These are phyloP conservation scores for Vanacampus margaritifer DNA, from an alignment of 2,113 vertebrate species.

Conservation along the genomic window DNA sequence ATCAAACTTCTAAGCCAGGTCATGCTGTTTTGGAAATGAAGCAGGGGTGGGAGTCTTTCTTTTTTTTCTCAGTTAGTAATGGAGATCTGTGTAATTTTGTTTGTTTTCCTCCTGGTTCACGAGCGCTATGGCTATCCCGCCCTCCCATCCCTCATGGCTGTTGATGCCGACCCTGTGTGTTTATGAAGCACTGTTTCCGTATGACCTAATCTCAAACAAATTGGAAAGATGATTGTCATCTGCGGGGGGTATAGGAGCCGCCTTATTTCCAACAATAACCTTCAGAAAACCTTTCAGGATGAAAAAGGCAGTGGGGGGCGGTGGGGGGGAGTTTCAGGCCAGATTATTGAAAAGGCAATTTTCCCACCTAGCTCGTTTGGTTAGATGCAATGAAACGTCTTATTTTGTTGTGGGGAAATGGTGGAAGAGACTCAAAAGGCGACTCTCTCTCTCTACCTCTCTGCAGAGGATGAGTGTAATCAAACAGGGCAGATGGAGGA, in stretches of 20 bases:
- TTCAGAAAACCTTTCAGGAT: constrained; percentile 59
- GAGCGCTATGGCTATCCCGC: constrained; percentile 45
- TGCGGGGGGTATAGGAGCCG: constrained; percentile 49
- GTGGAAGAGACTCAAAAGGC: constrained; percentile 36
- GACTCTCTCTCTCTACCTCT: constrained; percentile 18
- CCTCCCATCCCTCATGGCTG: constrained; percentile 19
- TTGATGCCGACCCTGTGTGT: constrained; percentile 43
- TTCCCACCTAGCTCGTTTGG: constrained; percentile 44
- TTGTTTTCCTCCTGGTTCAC: constrained; percentile 46
- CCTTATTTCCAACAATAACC: constrained; percentile 60
- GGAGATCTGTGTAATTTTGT: constrained; percentile 36
- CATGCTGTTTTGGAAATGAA: constrained; percentile 35
- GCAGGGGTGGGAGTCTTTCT: constrained; percentile 14
- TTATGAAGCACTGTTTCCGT: constrained; percentile 58
- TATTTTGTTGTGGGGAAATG: constrained; percentile 54
- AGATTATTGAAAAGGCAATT: constrained; percentile 65
- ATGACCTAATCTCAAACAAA: constrained; percentile 68
- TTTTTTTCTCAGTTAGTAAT: constrained; percentile 33
- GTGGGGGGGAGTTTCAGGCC: constrained; percentile 13
- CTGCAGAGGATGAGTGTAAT: constrained; percentile 48
- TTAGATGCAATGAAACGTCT: constrained; percentile 47
- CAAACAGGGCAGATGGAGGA: constrained; percentile 53
- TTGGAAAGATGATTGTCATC: constrained; percentile 70
- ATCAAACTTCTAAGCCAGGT: constrained; percentile 48
- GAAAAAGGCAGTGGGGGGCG: constrained; percentile 9